Conservation (phyloP, 2,113 vertebrate genomes). For the Hoplias malabaricus region DNA sequence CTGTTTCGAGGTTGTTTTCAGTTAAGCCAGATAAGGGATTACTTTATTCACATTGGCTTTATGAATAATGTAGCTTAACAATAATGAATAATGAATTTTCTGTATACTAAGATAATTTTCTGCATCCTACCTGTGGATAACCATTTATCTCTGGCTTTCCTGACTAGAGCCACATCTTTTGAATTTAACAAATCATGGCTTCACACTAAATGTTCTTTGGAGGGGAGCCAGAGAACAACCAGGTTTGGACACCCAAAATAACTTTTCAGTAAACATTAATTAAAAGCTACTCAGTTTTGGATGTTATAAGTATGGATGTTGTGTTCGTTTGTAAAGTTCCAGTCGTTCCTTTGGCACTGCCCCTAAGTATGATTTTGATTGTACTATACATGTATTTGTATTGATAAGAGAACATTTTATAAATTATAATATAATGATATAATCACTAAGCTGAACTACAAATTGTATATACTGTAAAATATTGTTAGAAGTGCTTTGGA, state of each 20-base stretch:
- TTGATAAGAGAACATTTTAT: too few relatives aligned
- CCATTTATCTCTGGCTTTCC: neutral
- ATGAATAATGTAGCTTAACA: neutral
- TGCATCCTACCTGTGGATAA: too few relatives aligned
- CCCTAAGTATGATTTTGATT: too few relatives aligned
- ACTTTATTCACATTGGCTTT: neutral
- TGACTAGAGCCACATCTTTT: constrained; percentile 10
- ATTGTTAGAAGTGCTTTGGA: neutral
- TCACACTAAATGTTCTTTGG: neutral
- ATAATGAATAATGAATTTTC: too few relatives aligned
- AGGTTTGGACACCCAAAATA: neutral
- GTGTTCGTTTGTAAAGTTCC: too few relatives aligned
- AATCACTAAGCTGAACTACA: too few relatives aligned
- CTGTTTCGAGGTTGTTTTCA: neutral
- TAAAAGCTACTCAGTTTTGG: too few relatives aligned
- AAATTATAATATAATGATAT: too few relatives aligned
- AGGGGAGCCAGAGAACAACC: neutral
- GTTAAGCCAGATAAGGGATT: neutral
- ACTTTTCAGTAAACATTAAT: neutral
- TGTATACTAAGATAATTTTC: too few relatives aligned
- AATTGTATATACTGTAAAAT: neutral
- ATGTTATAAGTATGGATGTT: too few relatives aligned
- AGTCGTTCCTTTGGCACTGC: too few relatives aligned
- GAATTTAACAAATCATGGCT: neutral
- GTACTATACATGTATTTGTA: too few relatives aligned